Conservation (phyloP, 2,113 vertebrate species). For the Protobothrops flavoviridis region DNA sequence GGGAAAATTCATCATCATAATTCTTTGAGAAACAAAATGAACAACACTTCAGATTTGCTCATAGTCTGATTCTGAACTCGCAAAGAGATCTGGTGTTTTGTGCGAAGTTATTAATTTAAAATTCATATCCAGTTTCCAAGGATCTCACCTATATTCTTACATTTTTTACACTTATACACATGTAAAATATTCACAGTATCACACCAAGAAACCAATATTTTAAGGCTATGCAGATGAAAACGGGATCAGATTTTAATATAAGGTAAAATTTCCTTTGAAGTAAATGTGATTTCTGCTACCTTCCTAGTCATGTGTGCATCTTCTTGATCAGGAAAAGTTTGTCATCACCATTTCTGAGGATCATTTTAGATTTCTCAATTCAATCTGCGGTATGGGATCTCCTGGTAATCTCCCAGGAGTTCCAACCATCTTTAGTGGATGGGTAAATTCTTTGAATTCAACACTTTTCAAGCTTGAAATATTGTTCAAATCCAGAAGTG, state of each 20-base stretch:
- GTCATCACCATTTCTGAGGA: background rate
- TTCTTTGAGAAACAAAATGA: background rate
- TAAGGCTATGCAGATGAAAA: no score
- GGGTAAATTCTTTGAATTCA: background rate
- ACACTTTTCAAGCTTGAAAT: background rate
- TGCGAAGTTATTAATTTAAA: conserved; percentile 1
- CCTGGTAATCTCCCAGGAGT: background rate
- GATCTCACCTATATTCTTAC: background rate
- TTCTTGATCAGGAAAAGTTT: background rate
- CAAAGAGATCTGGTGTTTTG: background rate
- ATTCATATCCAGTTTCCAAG: background rate
- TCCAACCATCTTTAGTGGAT: background rate
- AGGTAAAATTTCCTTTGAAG: background rate
- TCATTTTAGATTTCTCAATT: background rate
- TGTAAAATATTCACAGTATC: background rate
- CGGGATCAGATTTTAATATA: background rate
- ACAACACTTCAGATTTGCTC: background rate
- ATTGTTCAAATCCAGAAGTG: background rate
- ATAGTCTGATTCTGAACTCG: background rate
- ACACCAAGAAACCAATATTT: background rate
- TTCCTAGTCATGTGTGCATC: background rate
- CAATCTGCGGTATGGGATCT: background rate
- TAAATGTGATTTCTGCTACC: background rate
- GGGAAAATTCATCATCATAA: background rate
- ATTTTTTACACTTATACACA: background rate